These are phyloP conservation scores for Tamandua tetradactyla DNA, from an alignment of 2,797 vertebrate genomes.

Conservation along the genomic window DNA sequence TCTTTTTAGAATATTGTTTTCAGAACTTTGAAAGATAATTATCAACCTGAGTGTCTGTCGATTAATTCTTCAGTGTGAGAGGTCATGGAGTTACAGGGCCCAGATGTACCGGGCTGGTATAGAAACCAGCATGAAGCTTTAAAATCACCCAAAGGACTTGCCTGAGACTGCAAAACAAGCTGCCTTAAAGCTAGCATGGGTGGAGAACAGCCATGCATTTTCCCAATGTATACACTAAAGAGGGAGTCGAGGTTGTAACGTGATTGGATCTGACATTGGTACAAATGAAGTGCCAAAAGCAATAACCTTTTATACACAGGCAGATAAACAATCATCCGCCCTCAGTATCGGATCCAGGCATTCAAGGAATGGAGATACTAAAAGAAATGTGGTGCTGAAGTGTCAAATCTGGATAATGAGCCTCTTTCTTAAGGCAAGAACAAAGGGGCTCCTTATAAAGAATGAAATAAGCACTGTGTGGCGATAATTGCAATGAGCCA, in stretches of 20 bases:
- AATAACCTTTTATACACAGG: constrained; percentile 23
- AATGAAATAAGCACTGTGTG: background rate
- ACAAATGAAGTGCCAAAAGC: constrained; percentile 54
- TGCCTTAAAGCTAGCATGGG: background rate
- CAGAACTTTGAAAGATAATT: background rate
- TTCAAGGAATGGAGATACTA: background rate
- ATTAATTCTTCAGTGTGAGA: background rate
- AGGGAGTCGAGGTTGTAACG: background rate
- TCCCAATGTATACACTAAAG: background rate
- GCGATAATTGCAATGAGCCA: background rate
- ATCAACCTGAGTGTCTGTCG: background rate
- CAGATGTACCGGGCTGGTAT: background rate
- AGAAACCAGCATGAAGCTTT: background rate
- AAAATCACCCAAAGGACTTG: background rate
- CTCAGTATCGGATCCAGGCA: background rate
- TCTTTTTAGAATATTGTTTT: constrained; percentile 7
- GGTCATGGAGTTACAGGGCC: rapidly evolving
- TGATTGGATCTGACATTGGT: constrained; percentile 53
- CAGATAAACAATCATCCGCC: constrained; percentile 16
- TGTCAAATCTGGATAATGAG: background rate
- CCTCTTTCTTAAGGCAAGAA: background rate
- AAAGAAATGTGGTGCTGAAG: background rate
- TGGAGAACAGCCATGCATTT: background rate
- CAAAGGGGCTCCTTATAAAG: background rate
- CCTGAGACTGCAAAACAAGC: background rate